phyloP scores from a whole-genome alignment of 1,140 invertebrate genomes.

The Calliopsis andreniformis region DNA sequence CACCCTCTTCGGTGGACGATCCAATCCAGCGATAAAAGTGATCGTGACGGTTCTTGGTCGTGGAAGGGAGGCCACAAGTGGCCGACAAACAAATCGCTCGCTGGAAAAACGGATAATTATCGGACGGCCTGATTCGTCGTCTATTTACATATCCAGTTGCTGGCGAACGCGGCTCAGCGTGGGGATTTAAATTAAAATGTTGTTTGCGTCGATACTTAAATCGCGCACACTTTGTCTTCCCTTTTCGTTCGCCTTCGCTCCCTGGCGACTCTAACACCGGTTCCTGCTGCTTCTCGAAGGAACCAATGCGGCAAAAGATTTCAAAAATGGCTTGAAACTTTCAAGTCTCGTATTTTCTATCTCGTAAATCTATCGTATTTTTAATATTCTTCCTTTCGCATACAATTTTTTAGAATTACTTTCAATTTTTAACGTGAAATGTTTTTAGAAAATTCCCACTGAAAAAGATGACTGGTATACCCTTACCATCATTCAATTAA shows the following conservation, averaged over 20 bases:
- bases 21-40: slow-evolving; percentile 50
- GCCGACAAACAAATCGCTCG: slow-evolving; percentile 66
- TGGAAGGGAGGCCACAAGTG: slow-evolving; percentile 58
- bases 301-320: slow-evolving; percentile 26
- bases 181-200: slow-evolving; percentile 62
- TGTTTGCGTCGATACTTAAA: slow-evolving; percentile 68
- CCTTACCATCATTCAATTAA: too few species aligned
- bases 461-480: too few species aligned
- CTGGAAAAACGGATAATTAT: slow-evolving; percentile 71
- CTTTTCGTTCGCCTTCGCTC: background rate
- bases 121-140: slow-evolving; percentile 28
- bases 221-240: slow-evolving; percentile 33
- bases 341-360: too few species aligned
- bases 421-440: too few species aligned
- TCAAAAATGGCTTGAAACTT: too few species aligned
- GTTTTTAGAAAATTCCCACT: too few species aligned
- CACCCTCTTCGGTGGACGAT: slow-evolving; percentile 13
- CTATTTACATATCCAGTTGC: slow-evolving; percentile 53
- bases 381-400: background rate
- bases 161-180: slow-evolving; percentile 14
- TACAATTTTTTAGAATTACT: too few species aligned
- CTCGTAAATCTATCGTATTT: background rate
- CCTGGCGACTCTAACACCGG: too few species aligned
- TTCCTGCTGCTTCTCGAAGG: background rate
- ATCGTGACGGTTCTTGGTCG: background rate